Conservation (phyloP, 2,113 vertebrate species). For the Centropristis striata region DNA sequence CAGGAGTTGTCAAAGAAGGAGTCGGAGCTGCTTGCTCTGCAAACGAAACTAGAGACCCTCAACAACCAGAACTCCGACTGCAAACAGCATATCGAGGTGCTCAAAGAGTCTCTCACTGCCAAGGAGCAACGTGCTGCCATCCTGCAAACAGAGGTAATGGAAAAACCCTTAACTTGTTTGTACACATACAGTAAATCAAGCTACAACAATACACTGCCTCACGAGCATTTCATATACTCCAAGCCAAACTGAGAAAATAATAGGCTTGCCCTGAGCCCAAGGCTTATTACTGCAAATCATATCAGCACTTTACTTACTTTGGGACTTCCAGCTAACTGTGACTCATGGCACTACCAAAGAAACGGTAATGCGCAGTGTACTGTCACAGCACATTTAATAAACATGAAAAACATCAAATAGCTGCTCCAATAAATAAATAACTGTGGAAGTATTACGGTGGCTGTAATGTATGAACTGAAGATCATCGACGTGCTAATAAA, state of each 20-base stretch:
- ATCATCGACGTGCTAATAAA: background rate
- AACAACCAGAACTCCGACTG: conserved; percentile 99
- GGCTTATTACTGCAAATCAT: conserved; percentile 37
- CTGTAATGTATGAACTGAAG: background rate
- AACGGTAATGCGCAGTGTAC: conserved; percentile 12
- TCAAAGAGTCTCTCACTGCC: conserved; percentile 99
- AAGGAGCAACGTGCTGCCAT: conserved; percentile 99
- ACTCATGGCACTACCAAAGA: conserved; percentile 17
- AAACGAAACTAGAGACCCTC: conserved; percentile 99
- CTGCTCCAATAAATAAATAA: conserved; percentile 13
- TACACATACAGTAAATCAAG: conserved; percentile 25
- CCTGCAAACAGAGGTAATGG: conserved; percentile 96
- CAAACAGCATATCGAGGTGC: conserved; percentile 99
- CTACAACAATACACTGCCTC: conserved; percentile 6
- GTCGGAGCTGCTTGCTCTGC: conserved; percentile 98
- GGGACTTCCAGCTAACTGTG: conserved; percentile 32
- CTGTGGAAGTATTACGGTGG: background rate
- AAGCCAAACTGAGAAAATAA: conserved; percentile 40
- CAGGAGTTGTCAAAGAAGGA: conserved; percentile 99
- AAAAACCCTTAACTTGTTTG: conserved; percentile 1
- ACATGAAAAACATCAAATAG: conserved; percentile 17
- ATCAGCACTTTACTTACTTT: conserved; percentile 42
- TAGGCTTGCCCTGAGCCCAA: background rate
- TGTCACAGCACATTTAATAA: conserved; percentile 15
- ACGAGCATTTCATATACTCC: conserved; percentile 24